A percentile compares a stretch with the other conserved stretches of the same genome.
phyloP scores from a whole-genome alignment of 2,888 invertebrate genomes.

The Mellilla xanthometata region DNA sequence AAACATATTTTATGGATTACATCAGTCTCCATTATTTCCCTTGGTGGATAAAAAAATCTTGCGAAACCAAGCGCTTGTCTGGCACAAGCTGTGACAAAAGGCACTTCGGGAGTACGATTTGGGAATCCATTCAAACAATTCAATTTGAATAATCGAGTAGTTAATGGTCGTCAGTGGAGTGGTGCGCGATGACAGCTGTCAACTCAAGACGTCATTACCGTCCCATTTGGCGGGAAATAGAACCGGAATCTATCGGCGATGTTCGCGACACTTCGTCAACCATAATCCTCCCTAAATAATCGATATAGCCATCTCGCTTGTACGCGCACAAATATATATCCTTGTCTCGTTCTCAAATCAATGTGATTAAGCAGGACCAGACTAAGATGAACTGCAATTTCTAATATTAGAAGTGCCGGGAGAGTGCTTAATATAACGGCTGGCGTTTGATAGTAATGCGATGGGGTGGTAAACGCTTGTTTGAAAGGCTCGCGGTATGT shows the following conservation, averaged over 20 bases:
- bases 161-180: constrained; percentile 37
- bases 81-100: too few relatives aligned
- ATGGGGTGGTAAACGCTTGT: constrained; percentile 31
- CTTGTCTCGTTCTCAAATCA: constrained; percentile 53
- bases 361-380: constrained; percentile 44
- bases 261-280: constrained; percentile 53
- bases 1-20: too few relatives aligned
- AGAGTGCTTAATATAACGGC: constrained; percentile 18
- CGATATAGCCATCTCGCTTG: constrained; percentile 36
- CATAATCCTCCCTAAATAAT: constrained; percentile 55
- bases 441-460: constrained; percentile 17
- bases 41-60: too few relatives aligned
- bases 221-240: constrained; percentile 47
- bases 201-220: constrained; percentile 65
- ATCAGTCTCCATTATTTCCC: too few relatives aligned
- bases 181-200: constrained; percentile 58
- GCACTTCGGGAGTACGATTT: background rate
- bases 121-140: constrained; percentile 11
- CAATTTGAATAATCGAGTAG: constrained; percentile 28
- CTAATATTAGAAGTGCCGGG: constrained; percentile 1
- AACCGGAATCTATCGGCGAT: constrained; percentile 49
- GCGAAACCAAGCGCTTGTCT: too few relatives aligned
- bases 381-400: constrained; percentile 13
- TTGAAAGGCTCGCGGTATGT: constrained; percentile 29
- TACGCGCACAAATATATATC: constrained; percentile 22